Conservation (phyloP, 1,140 invertebrate species). For the Globodera rostochiensis region DNA sequence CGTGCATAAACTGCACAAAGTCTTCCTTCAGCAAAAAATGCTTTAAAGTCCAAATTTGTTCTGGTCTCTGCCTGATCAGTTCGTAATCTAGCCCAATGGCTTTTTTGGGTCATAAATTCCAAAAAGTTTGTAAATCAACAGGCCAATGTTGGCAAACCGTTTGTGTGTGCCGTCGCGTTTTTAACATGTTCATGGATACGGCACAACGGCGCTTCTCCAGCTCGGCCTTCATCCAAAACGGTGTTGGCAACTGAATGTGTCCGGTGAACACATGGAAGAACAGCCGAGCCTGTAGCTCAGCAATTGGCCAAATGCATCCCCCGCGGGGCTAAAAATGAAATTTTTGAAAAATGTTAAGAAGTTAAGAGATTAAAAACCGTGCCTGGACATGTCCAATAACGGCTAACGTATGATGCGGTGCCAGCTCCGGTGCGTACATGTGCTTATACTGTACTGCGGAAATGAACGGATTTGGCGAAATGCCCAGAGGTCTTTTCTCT, state of each 20-base stretch:
- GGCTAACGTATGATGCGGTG: constrained; percentile 39
- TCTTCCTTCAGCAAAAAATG: constrained; percentile 18
- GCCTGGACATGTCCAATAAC: constrained; percentile 41
- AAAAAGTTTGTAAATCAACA: not conserved
- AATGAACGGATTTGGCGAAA: not conserved
- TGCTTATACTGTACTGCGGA: constrained; percentile 24
- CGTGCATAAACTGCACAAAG: constrained; percentile 22
- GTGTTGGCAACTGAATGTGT: constrained; percentile 32
- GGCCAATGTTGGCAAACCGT: constrained; percentile 2
- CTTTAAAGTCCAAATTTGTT: no score
- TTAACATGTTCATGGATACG: constrained; percentile 37
- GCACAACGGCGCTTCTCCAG: constrained; percentile 36
- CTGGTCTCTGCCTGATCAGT: no score
- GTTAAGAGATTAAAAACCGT: not conserved
- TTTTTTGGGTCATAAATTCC: not conserved
- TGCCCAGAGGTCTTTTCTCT: no score
- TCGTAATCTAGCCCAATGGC: no score
- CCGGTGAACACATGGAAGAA: constrained; percentile 43
- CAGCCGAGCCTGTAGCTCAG: constrained; percentile 43
- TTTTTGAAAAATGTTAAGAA: not conserved
- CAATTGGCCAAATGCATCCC: constrained; percentile 40
- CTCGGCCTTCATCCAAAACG: constrained; percentile 40
- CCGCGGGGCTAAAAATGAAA: constrained; percentile 26
- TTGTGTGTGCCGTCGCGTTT: constrained; percentile 42
- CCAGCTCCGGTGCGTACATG: constrained; percentile 36